Conservation (phyloP, 2,113 vertebrate genomes). For the Rhineura floridana region DNA sequence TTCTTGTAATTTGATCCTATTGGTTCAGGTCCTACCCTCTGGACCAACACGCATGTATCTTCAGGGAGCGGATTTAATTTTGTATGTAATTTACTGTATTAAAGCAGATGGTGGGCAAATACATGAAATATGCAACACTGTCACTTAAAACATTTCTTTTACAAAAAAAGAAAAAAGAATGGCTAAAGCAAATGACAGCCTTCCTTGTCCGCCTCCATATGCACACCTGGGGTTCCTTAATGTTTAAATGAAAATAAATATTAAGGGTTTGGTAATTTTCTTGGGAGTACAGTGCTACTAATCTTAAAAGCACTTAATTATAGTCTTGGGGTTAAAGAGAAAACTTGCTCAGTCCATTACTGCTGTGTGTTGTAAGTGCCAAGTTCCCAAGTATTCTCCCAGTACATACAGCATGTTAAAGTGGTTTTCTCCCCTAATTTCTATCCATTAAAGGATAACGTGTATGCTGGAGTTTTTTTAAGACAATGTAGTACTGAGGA, state of each 20-base stretch:
- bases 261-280: slow-evolving; percentile 36
- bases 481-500: slow-evolving; percentile 12
- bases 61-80: neutral
- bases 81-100: neutral
- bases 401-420: slow-evolving; percentile 39
- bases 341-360: slow-evolving; percentile 60
- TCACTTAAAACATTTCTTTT: slow-evolving; percentile 33
- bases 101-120: neutral
- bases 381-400: slow-evolving; percentile 45
- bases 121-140: neutral
- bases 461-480: slow-evolving; percentile 60
- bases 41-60: neutral
- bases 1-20: neutral
- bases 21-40: no score
- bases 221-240: slow-evolving; percentile 15
- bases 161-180: slow-evolving; percentile 13
- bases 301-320: slow-evolving; percentile 60
- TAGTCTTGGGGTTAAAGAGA: slow-evolving; percentile 60
- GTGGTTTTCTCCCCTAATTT: slow-evolving; percentile 36
- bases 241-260: slow-evolving; percentile 53
- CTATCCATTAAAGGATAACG: slow-evolving; percentile 57
- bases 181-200: slow-evolving; percentile 47
- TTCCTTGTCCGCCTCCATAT: slow-evolving; percentile 42
- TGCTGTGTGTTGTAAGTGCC: slow-evolving; percentile 45
- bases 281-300: slow-evolving; percentile 9